Evolutionary conservation across 2,888 invertebrate genomes (phyloP).

Genomic region (Coelopa pilipes): DNA sequence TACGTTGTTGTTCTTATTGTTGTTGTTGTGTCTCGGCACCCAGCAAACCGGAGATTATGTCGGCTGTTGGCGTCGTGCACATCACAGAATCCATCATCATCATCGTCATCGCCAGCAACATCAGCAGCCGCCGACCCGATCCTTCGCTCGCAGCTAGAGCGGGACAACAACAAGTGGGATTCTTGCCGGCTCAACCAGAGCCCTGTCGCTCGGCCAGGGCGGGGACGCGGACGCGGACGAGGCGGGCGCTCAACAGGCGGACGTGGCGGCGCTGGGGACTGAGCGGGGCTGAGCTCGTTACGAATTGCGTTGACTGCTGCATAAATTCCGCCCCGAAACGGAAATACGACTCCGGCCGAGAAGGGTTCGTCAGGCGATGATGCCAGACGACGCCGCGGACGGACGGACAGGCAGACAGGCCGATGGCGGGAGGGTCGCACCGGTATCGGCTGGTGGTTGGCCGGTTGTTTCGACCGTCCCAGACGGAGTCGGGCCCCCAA

Average conservation of each 20-base stretch:
- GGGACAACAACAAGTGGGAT: conserved; percentile 4
- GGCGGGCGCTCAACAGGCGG: conserved; percentile 2
- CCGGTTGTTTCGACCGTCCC: not conserved
- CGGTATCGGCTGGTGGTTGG: conserved; percentile 10
- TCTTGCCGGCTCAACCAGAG: not conserved
- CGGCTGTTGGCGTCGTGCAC: conserved; percentile 40
- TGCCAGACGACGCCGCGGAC: not conserved
- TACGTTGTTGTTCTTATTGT: conserved; percentile 20
- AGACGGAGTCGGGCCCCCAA: not conserved
- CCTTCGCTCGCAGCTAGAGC: not conserved
- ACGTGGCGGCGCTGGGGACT: not conserved
- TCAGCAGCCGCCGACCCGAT: not conserved
- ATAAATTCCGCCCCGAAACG: conserved; percentile 45
- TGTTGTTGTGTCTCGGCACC: conserved; percentile 31
- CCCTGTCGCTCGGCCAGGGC: not conserved
- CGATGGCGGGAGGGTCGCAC: not conserved
- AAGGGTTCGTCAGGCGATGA: conserved; percentile 39
- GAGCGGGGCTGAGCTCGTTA: not conserved
- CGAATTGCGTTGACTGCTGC: conserved; percentile 21
- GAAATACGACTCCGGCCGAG: conserved; percentile 46
- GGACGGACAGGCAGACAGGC: not conserved
- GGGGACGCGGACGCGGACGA: not conserved
- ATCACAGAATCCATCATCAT: conserved; percentile 4
- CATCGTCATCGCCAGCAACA: conserved; percentile 9
- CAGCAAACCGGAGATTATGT: conserved; percentile 49